phyloP scores from a whole-genome alignment of 2,888 invertebrate genomes.

The Adelognathus sp. region DNA sequence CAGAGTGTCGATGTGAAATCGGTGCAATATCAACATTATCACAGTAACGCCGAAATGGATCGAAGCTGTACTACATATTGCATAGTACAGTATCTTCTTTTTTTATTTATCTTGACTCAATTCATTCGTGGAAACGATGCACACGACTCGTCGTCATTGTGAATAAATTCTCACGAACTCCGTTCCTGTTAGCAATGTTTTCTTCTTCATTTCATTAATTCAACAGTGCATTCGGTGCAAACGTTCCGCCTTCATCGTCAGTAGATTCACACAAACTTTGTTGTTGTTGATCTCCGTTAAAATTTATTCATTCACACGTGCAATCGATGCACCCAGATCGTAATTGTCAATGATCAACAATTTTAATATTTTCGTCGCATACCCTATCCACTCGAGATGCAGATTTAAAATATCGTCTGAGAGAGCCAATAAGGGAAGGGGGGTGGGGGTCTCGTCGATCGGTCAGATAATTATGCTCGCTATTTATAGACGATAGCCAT shows the following conservation, averaged over 20 bases:
- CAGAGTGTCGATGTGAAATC: slow-evolving; percentile 12
- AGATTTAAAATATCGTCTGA: slow-evolving; percentile 15
- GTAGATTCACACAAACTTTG: neutral
- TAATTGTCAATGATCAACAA: too few relatives aligned
- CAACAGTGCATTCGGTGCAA: neutral
- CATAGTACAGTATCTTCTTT: neutral
- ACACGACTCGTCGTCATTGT: neutral
- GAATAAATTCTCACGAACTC: neutral
- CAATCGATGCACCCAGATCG: too few relatives aligned
- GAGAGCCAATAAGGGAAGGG: too few relatives aligned
- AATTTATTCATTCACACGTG: neutral
- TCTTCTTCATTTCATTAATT: neutral
- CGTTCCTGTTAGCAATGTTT: too few relatives aligned
- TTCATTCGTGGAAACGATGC: neutral
- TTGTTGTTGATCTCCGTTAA: neutral
- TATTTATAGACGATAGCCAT: slow-evolving; percentile 30
- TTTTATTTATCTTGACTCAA: neutral
- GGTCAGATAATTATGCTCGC: slow-evolving; percentile 17
- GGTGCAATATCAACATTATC: slow-evolving; percentile 37
- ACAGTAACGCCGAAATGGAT: slow-evolving; percentile 42
- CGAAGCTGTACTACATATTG: neutral
- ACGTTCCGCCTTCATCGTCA: neutral
- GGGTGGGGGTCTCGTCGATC: neutral
- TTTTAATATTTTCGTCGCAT: neutral
- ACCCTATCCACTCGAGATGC: neutral